Percentiles rank a stretch among this genome's conserved stretches.
phyloP scores from a whole-genome alignment of 1,140 invertebrate genomes.

The Drosophila kanapiae region DNA sequence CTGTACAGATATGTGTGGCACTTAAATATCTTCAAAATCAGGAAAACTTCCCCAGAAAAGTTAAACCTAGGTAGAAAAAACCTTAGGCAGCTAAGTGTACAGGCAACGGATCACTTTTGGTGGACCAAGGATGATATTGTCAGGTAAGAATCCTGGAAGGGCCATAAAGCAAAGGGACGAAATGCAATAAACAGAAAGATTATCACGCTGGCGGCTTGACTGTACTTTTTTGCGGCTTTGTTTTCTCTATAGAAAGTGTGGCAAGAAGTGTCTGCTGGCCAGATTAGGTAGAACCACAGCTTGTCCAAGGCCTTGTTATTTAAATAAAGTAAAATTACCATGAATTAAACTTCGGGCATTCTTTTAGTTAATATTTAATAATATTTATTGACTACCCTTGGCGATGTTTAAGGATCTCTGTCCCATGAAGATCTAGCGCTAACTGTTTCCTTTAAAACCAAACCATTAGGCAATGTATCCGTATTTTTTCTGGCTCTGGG shows the following conservation, averaged over 20 bases:
- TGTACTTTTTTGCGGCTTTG: constrained; percentile 8
- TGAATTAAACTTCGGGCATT: too few species aligned
- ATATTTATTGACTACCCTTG: not conserved
- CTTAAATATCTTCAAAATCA: too few species aligned
- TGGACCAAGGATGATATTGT: constrained; percentile 12
- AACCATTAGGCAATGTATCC: too few species aligned
- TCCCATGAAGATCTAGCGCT: not conserved
- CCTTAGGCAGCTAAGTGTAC: constrained; percentile 37
- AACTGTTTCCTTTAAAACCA: too few species aligned
- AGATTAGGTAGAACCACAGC: too few species aligned
- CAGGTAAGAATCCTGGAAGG: constrained; percentile 44
- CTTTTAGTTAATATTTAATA: too few species aligned
- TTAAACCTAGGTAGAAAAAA: constrained; percentile 1
- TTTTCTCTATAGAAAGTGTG: too few species aligned
- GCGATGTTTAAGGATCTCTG: not conserved
- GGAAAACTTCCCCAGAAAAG: not conserved
- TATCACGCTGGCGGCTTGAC: constrained; percentile 3
- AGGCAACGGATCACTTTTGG: constrained; percentile 12
- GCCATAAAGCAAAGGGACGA: constrained; percentile 28
- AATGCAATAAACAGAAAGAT: not conserved
- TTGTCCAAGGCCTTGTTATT: too few species aligned
- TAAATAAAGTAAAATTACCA: too few species aligned
- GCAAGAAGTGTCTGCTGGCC: too few species aligned
- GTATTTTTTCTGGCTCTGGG: not conserved
- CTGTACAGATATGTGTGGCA: too few species aligned